Conservation (phyloP, 1,140 invertebrate species). For the Papilio dardanus region DNA sequence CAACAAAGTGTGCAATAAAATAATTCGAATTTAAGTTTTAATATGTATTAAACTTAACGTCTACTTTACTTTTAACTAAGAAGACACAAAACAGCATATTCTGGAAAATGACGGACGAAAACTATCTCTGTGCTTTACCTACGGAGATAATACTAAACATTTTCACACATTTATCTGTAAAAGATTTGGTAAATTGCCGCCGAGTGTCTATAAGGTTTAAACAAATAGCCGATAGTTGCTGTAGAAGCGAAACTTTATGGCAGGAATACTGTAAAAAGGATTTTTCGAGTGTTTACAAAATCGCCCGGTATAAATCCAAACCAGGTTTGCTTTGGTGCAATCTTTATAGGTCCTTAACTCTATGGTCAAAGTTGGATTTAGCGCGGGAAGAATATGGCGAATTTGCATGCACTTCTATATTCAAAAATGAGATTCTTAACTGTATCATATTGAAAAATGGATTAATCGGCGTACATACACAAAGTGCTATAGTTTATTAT, state of each 20-base stretch:
- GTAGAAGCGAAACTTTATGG: constrained; percentile 55
- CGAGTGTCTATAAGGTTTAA: constrained; percentile 59
- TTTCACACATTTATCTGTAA: constrained; percentile 54
- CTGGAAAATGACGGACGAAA: constrained; percentile 30
- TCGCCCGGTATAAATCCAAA: constrained; percentile 45
- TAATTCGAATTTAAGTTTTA: background rate
- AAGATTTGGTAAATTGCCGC: constrained; percentile 56
- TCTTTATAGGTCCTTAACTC: constrained; percentile 57
- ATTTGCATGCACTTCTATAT: constrained; percentile 52
- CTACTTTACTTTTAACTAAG: background rate
- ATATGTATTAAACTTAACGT: background rate
- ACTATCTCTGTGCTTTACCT: constrained; percentile 45
- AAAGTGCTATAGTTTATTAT: constrained; percentile 57
- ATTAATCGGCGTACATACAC: constrained; percentile 56
- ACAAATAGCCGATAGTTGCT: constrained; percentile 53
- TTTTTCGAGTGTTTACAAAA: constrained; percentile 48
- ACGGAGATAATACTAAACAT: constrained; percentile 61
- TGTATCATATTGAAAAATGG: constrained; percentile 54
- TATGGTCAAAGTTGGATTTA: constrained; percentile 55
- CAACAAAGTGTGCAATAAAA: too few species aligned
- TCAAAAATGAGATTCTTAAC: constrained; percentile 51
- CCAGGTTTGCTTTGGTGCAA: constrained; percentile 49
- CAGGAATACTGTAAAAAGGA: constrained; percentile 52
- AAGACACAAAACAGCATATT: background rate
- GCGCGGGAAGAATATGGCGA: constrained; percentile 54